phyloP scores from a whole-genome alignment of 2,113 vertebrate species.

The Macrotus californicus region DNA sequence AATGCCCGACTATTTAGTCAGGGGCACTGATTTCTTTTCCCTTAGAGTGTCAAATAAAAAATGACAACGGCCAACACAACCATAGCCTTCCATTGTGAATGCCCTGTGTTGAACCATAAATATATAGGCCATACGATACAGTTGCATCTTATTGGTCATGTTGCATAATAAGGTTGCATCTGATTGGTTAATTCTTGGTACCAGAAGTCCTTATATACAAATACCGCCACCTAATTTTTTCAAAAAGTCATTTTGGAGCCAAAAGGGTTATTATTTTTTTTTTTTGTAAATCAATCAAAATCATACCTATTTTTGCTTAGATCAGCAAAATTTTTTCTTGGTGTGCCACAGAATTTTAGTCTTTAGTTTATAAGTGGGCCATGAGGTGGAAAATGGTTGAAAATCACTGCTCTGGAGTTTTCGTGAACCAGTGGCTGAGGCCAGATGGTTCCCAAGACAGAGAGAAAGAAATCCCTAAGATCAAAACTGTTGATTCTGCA shows the following conservation, averaged over 20 bases:
- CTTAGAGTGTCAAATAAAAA: neutral
- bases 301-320: neutral
- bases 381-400: neutral
- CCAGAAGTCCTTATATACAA: neutral
- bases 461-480: neutral
- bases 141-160: neutral
- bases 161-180: neutral
- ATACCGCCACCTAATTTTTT: neutral
- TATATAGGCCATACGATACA: neutral
- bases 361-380: neutral
- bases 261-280: neutral
- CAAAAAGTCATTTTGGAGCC: neutral
- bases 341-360: neutral
- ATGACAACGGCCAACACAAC: neutral
- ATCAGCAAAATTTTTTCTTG: neutral
- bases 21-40: too few species aligned
- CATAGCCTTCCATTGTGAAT: neutral
- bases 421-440: neutral
- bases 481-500: neutral
- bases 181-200: neutral
- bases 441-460: neutral
- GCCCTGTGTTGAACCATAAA: neutral
- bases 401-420: neutral
- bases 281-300: neutral
- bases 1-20: neutral